phyloP scores from a whole-genome alignment of 2,888 invertebrate genomes.

The Pyralis farinalis region DNA sequence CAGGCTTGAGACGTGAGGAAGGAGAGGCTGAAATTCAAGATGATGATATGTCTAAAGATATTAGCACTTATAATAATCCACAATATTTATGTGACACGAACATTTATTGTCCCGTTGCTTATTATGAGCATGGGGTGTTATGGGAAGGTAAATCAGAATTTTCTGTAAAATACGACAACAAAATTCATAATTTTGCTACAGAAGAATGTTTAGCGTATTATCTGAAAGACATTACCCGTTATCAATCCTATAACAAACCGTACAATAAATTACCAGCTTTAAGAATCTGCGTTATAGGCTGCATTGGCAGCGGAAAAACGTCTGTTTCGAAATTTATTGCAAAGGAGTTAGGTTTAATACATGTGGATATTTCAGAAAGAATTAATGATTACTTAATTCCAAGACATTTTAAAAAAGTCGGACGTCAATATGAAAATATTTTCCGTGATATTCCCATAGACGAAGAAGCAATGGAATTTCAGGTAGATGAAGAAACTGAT shows the following conservation, averaged over 20 bases:
- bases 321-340: constrained; percentile 70
- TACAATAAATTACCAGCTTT: constrained; percentile 65
- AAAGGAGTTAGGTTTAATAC: constrained; percentile 76
- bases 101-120: constrained; percentile 83
- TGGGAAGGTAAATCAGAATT: constrained; percentile 83
- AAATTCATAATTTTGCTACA: constrained; percentile 75
- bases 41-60: constrained; percentile 36
- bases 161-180: constrained; percentile 71
- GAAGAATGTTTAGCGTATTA: constrained; percentile 72
- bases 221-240: constrained; percentile 67
- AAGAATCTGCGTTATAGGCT: constrained; percentile 81
- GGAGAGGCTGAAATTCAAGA: constrained; percentile 34
- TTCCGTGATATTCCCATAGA: constrained; percentile 50
- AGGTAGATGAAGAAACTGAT: constrained; percentile 55
- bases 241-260: constrained; percentile 65
- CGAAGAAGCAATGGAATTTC: constrained; percentile 56
- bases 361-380: constrained; percentile 68
- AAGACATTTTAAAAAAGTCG: constrained; percentile 64
- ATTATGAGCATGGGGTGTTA: constrained; percentile 70
- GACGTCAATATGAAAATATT: constrained; percentile 60
- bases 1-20: constrained; percentile 40
- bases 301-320: constrained; percentile 77
- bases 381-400: constrained; percentile 56
- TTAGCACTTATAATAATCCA: constrained; percentile 42
- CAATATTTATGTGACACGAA: constrained; percentile 79